Base-by-base conservation (phyloP, 2,888 invertebrate genomes). In the Phoronis australis region DNA sequence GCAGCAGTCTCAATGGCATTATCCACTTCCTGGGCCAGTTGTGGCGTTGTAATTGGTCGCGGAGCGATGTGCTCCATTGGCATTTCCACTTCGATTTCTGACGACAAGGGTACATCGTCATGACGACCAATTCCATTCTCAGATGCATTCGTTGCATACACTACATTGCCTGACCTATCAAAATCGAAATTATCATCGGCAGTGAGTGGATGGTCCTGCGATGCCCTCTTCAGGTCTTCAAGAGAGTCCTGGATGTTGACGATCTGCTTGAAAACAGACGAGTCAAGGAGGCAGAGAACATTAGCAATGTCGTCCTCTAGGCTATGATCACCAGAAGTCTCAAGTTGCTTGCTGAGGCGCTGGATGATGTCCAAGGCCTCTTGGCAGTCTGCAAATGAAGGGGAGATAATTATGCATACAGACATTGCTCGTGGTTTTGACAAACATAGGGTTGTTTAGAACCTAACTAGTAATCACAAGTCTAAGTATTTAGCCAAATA, bases 221-320 rank as follows among this genome's bases (percentile, higher is more conserved):
- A 50, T 37, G 83, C 78, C 92, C 92, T 61, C 40, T 90, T 89
- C 48, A 95, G 80, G 79, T 93, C 88, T 41, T 85, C 85, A 40
- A 95, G 80, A 0, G 94, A 93, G 73, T 94, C 93, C 81, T 94
- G 87, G 52, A 95, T 85, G 48, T 88, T 90, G 20, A 91, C 88
- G 65, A 94, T 88, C 68, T 90, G 90, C 56, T 88, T 84, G 65
- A 95, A 86, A 47, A 94, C 88, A 2, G 94, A 94, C 79, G 92
- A 92, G 68, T 92, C 90, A 55, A 78, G 71, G 55, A 93, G 83
- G 56, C 87, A 87, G 61, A 92, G 84, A 40, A 93, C 81, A 57
- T 89, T 85, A 69, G 87, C 87, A 48, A 93, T 79, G 71, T 92
- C 91, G 70, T 89, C 68, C 54, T 75, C 73, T 39, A 59, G 62